Evolutionary conservation across 2,797 vertebrate genomes (phyloP).

Genomic region (Rousettus madagascariensis): DNA sequence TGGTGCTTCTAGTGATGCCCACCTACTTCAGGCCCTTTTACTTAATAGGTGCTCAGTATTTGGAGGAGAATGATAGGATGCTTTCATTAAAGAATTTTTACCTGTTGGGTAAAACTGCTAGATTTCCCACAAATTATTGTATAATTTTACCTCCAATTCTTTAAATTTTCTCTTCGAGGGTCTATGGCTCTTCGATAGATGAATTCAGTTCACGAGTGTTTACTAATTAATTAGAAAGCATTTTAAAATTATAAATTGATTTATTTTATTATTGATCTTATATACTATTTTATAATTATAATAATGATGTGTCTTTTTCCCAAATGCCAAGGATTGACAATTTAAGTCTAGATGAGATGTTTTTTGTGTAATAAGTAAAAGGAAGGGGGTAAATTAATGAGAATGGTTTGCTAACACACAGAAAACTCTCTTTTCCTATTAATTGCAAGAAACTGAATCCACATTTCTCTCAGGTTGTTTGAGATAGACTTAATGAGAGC

Average conservation of each 20-base stretch:
- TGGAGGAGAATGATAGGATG: not conserved
- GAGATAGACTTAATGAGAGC: not conserved
- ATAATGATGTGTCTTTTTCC: not conserved
- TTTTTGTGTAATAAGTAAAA: not conserved
- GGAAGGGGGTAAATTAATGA: not conserved
- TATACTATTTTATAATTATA: not conserved
- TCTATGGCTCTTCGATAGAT: not conserved
- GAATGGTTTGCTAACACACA: not conserved
- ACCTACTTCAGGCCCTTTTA: not conserved
- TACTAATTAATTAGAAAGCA: not conserved
- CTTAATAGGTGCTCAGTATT: not conserved
- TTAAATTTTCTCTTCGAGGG: not conserved
- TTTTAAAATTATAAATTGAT: not conserved
- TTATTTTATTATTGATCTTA: no score
- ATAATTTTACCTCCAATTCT: constrained; percentile 11
- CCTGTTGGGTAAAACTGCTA: not conserved
- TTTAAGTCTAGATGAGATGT: not conserved
- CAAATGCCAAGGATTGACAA: not conserved
- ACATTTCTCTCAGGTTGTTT: not conserved
- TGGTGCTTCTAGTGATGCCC: not conserved
- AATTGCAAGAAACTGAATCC: not conserved
- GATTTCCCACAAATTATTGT: not conserved
- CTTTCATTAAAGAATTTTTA: constrained; percentile 6
- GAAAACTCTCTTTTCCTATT: not conserved
- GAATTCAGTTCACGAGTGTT: not conserved